Conservation (phyloP, 2,113 vertebrate species). For the Catharus minimus region DNA sequence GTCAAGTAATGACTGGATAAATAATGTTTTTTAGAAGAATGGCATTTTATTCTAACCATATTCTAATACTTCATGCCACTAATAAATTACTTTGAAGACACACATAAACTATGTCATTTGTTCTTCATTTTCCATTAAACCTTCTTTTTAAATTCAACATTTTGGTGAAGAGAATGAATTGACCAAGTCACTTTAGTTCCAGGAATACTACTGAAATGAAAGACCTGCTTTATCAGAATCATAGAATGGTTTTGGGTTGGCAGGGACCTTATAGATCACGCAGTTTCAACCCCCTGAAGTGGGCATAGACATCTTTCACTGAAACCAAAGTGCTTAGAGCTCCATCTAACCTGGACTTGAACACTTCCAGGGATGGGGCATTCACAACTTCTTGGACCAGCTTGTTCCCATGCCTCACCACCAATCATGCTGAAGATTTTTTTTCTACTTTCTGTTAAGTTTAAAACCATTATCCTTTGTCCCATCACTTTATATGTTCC, state of each 20-base stretch:
- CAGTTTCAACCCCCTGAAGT: accelerated
- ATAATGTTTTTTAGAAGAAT: neutral
- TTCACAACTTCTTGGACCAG: neutral
- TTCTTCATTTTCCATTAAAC: neutral
- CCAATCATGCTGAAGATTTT: accelerated
- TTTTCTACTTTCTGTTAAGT: neutral
- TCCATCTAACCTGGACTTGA: neutral
- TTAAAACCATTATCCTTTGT: neutral
- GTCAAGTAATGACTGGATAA: neutral
- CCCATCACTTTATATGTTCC: no score
- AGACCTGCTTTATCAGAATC: neutral
- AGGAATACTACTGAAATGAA: neutral
- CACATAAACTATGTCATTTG: neutral
- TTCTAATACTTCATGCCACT: neutral
- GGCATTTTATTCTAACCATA: neutral
- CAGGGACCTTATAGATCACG: neutral
- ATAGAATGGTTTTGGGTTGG: neutral
- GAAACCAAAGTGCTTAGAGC: neutral
- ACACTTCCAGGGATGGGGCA: neutral
- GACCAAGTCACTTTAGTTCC: neutral
- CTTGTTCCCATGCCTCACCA: accelerated
- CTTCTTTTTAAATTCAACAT: neutral
- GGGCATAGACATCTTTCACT: neutral
- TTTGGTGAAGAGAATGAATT: neutral
- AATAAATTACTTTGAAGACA: neutral